Conservation (phyloP, 2,888 invertebrate genomes). For the Rapana venosa region DNA sequence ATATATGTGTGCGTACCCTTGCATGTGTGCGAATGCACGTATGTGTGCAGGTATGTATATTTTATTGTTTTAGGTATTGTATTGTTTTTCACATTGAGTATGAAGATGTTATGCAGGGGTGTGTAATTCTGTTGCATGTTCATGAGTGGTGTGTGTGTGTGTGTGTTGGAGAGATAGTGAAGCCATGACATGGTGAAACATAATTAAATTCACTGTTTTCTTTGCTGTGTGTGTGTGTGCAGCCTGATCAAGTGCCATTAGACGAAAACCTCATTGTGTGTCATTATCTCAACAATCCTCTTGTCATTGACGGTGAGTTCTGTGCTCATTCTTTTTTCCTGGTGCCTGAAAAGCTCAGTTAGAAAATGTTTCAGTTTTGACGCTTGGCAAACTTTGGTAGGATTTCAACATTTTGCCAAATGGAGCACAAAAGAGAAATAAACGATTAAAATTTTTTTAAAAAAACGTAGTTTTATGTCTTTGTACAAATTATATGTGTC, state of each 20-base stretch:
- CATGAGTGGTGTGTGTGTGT: neutral
- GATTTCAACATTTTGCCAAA: no score
- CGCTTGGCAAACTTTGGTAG: no score
- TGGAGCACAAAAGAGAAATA: no score
- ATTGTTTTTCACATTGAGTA: neutral
- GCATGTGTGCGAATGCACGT: neutral
- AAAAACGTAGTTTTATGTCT: no score
- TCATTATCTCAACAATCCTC: slow-evolving; percentile 80
- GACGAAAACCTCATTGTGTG: slow-evolving; percentile 95
- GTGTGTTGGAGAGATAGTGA: no score
- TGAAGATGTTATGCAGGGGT: neutral
- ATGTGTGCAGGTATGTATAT: neutral
- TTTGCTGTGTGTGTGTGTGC: slow-evolving; percentile 77
- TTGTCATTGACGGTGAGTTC: slow-evolving; percentile 77
- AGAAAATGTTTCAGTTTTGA: no score
- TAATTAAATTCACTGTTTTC: neutral
- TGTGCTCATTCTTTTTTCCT: neutral
- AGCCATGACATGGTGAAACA: no score
- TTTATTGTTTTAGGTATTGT: neutral
- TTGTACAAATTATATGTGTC: no score
- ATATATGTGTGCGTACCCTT: neutral
- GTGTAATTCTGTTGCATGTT: neutral
- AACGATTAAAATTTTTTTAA: no score
- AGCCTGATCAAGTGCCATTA: slow-evolving; percentile 93
- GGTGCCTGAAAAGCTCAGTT: no score